Evolutionary conservation across 64 coral and sea anemone species (phyloP), one percentile per base, ranked within the genome.

Genomic region (Stichodactyla helianthus): DNA sequence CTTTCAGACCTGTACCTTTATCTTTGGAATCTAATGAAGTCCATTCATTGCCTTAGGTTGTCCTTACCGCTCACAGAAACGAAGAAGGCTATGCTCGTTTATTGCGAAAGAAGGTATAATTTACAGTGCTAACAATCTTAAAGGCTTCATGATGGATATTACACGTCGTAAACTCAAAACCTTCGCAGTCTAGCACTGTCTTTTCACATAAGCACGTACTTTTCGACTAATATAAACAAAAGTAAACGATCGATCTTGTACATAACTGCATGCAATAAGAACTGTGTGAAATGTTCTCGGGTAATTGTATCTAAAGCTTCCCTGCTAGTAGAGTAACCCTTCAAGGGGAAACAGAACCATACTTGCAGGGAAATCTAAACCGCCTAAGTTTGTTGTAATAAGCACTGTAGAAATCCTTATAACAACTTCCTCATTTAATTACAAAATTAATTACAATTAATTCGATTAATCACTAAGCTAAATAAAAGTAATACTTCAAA

Each of bases 1-100:
- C 35, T 44, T 59, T 59, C 56, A 22, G 25, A 74, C 25, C 22
- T 9, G 17, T 27, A 74, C 27, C 4, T 8, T 27, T 4, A 65
- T 15, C 15, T 68, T n/a, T 68, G n/a, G n/a, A 68, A 23, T 31
- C 68, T 74, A 74, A 74, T 74, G 10, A 28, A 35, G 12, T 31
- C 0, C 68, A n/a, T 74, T 74, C 22, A 74, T 74, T 74, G 68
- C 68, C 68, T 31, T 74, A 74, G 68, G 68, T 74, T 74, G 68
- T 31, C 68, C 68, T 74, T 74, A 2, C 68, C 1, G 19, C 18
- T 70, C 65, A 10, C 26, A 74, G 23, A 74, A 31, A 74, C 68
- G 68, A 74, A 74, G 68, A 74, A 74, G 10, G 68, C 1, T 74
- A 27, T 74, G 8, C 68, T 7, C 4, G 23, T 35, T 74, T 31